A percentile compares a stretch with the other conserved stretches of the same genome.
Conservation (phyloP, 2,113 vertebrate species). For the Phylloscopus trochiloides region DNA sequence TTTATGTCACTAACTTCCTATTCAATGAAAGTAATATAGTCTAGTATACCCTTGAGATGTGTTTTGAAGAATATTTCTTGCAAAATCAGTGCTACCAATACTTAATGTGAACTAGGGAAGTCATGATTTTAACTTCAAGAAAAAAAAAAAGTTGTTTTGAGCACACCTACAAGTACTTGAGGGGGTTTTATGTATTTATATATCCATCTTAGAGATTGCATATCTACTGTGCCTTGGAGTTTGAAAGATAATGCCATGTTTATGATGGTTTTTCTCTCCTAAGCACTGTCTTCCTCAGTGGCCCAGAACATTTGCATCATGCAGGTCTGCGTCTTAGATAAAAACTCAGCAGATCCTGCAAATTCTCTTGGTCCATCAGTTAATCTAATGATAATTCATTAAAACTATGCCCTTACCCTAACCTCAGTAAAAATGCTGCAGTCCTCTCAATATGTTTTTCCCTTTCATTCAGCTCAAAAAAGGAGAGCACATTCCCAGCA, state of each 20-base stretch:
- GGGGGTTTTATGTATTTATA: background rate
- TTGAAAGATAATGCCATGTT: background rate
- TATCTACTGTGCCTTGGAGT: background rate
- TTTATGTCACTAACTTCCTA: slow-evolving; percentile 13
- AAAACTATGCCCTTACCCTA: background rate
- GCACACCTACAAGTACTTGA: background rate
- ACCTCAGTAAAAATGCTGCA: background rate
- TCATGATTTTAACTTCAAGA: background rate
- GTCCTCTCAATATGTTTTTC: background rate
- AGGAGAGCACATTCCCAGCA: background rate
- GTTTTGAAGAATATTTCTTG: background rate
- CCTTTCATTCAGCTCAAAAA: background rate
- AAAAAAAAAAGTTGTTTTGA: background rate
- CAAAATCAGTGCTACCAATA: background rate
- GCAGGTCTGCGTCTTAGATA: background rate
- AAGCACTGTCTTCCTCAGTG: background rate
- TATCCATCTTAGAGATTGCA: background rate
- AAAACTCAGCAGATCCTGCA: background rate
- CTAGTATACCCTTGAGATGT: background rate
- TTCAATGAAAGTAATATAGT: background rate
- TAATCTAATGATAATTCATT: background rate
- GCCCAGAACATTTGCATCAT: background rate
- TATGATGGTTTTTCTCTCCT: background rate
- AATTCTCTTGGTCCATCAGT: background rate
- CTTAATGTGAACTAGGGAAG: background rate